Evolutionary conservation across 2,888 invertebrate species (phyloP), one percentile per base, ranked within the genome.

Genomic region (Drosophila ezoana): DNA sequence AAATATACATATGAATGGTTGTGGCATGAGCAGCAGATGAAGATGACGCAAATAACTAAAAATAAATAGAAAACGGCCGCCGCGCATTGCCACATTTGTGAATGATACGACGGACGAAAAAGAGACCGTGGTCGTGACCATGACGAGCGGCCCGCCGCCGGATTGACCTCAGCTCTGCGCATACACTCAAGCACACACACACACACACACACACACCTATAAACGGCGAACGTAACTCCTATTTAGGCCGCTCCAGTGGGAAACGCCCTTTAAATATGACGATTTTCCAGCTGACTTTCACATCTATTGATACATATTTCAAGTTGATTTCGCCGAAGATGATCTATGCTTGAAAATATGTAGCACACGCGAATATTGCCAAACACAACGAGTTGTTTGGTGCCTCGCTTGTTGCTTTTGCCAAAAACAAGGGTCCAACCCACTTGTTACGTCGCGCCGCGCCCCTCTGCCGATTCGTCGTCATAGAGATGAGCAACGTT

Each of bases 11-110:
- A 62, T 66, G 61, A 71, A 69, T 69, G 59, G 56, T 13, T 74
- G 74, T 61, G 56, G 71, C 71, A 76, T 58, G 62, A 41, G 58
- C 51, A 81, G 61, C 44, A 81, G 79, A 79, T 87, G 70, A 49
- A 79, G 79, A 90, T 90, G 90, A 90, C 90, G 90, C 90, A 90
- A 90, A 90, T 80, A 72, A 85, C 89, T 89, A 89, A 82, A 90
- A 90, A 90, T 90, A 90, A 85, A 89, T 75, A 71, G 72, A 62
- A 43, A 72, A 71, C 72, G 63, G 73, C 62, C 70, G 67, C 51
- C 70, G 51, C 18, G 58, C 61, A 78, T 69, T 71, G 64, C 68
- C 63, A 66, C 69, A 76, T 58, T 64, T 61, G 47, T 70, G 66
- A 53, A 65, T 64, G 51, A 57, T 66, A 48, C 61, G 63, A 54